Percentiles rank a stretch among this genome's conserved stretches.
Conservation (phyloP, 2,113 vertebrate genomes). For the Corythornis madagascariensis region DNA sequence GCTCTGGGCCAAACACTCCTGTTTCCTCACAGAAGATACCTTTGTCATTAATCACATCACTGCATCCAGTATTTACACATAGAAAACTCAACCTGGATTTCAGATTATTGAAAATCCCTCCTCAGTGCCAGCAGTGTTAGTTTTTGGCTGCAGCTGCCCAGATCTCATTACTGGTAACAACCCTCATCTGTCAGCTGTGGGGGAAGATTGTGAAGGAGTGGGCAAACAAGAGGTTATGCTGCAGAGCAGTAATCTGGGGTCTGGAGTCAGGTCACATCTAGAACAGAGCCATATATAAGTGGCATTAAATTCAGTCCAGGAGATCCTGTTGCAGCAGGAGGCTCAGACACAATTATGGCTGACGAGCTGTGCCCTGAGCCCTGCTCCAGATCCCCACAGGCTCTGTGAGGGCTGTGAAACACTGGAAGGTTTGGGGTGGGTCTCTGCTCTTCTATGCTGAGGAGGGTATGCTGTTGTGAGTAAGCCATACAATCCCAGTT, state of each 20-base stretch:
- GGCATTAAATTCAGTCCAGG: not conserved
- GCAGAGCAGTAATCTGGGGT: not conserved
- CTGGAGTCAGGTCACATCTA: not conserved
- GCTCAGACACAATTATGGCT: not conserved
- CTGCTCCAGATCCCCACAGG: not conserved
- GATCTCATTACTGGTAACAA: not conserved
- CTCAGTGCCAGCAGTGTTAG: not conserved
- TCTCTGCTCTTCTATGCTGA: not conserved
- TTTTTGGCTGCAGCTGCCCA: not conserved
- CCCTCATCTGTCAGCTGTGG: not conserved
- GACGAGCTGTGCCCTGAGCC: not conserved
- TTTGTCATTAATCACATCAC: not conserved
- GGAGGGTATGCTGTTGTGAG: not conserved
- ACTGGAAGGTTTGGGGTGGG: not conserved
- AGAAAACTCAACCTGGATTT: slow-evolving; percentile 5
- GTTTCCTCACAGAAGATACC: not conserved
- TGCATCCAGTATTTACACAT: not conserved
- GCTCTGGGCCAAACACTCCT: not conserved
- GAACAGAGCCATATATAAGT: not conserved
- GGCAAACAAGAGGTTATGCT: not conserved
- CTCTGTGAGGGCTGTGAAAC: not conserved
- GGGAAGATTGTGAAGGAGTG: not conserved
- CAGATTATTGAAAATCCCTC: slow-evolving; percentile 13
- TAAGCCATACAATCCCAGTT: not conserved
- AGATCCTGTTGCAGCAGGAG: not conserved